These are phyloP conservation scores for Enteromius paludinosus DNA, from an alignment of 2,797 vertebrate genomes.

Conservation along the genomic window DNA sequence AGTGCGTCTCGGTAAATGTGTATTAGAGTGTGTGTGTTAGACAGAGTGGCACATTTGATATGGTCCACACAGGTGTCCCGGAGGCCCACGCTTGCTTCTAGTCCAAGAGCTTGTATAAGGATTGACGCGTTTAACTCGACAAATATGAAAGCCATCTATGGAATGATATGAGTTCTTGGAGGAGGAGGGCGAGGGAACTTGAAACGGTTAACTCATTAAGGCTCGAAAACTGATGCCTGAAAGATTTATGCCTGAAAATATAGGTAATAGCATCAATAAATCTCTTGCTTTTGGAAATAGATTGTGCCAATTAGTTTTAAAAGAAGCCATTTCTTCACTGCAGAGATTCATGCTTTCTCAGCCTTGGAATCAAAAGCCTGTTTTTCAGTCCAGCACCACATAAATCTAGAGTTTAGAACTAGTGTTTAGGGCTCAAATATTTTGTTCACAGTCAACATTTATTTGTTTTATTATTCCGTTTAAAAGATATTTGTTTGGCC, in stretches of 20 bases:
- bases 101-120: constrained; percentile 58
- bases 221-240: constrained; percentile 11
- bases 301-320: constrained; percentile 57
- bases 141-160: constrained; percentile 62
- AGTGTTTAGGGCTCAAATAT: constrained; percentile 56
- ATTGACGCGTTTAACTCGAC: constrained; percentile 59
- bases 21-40: too few relatives aligned
- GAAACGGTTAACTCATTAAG: constrained; percentile 43
- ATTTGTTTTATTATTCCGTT: constrained; percentile 60
- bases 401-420: constrained; percentile 42
- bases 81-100: constrained; percentile 37
- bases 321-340: constrained; percentile 41
- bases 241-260: constrained; percentile 59
- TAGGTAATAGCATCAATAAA: constrained; percentile 55
- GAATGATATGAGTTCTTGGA: constrained; percentile 48
- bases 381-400: constrained; percentile 45
- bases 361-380: constrained; percentile 23
- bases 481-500: constrained; percentile 63
- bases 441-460: constrained; percentile 47
- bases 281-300: constrained; percentile 53
- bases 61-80: constrained; percentile 55
- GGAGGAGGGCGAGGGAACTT: constrained; percentile 26
- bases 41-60: constrained; percentile 51
- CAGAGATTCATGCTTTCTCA: constrained; percentile 40
- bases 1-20: too few relatives aligned